Percentiles rank a stretch among this genome's conserved stretches.
Evolutionary conservation across 2,888 invertebrate genomes (phyloP).

Genomic region (Molanna angustata): DNA sequence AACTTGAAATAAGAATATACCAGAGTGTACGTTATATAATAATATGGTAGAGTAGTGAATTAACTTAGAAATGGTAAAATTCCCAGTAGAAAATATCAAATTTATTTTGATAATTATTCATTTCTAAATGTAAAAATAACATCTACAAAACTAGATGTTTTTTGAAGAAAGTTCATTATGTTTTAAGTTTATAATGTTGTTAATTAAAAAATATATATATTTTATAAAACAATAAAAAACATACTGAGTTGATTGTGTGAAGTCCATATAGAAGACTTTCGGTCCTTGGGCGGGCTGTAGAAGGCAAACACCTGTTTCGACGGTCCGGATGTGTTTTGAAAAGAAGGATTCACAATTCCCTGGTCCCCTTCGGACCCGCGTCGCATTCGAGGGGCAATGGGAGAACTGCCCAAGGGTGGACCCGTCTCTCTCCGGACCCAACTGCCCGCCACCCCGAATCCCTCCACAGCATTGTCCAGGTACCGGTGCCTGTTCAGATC

Average conservation of each 20-base stretch:
- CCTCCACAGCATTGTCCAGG: conserved; percentile 10
- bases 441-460: conserved; percentile 34
- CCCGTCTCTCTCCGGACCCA: conserved; percentile 30
- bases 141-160: too few relatives aligned
- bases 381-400: conserved; percentile 41
- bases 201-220: too few relatives aligned
- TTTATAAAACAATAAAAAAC: conserved; percentile 37
- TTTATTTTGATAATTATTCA: too few relatives aligned
- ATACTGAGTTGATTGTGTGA: conserved; percentile 40
- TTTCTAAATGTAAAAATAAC: too few relatives aligned
- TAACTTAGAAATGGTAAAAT: too few relatives aligned
- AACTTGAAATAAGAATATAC: too few relatives aligned
- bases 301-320: conserved; percentile 42
- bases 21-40: too few relatives aligned
- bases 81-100: too few relatives aligned
- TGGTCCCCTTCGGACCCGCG: conserved; percentile 52
- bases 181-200: too few relatives aligned
- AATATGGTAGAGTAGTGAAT: too few relatives aligned
- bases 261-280: conserved; percentile 41
- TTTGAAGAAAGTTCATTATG: too few relatives aligned
- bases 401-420: conserved; percentile 20
- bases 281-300: conserved; percentile 53
- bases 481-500: conserved; percentile 17
- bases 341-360: conserved; percentile 16
- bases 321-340: conserved; percentile 3